These are phyloP conservation scores for Rhadina sibilatrix DNA, from an alignment of 2,113 vertebrate genomes.

Conservation along the genomic window DNA sequence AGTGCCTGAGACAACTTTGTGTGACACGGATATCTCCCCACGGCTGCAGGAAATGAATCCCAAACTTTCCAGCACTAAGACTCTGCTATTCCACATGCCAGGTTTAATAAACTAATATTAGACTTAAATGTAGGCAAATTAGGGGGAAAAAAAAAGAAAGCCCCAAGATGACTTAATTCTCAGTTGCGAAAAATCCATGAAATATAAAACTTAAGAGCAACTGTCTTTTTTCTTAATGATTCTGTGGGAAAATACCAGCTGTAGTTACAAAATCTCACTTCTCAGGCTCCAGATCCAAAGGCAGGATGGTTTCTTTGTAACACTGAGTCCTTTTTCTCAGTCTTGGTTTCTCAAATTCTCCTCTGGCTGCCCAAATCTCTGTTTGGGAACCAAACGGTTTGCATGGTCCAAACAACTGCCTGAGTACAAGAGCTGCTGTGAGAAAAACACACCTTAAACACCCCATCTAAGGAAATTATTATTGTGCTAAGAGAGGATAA, in stretches of 20 bases:
- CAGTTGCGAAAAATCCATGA: background rate
- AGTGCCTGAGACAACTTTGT: background rate
- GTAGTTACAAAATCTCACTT: background rate
- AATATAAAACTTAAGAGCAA: background rate
- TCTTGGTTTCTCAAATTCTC: background rate
- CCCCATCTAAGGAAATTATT: background rate
- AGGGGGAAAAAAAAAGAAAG: background rate
- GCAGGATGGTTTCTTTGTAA: background rate
- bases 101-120: constrained; percentile 16
- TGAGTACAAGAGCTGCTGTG: background rate
- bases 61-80: background rate
- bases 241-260: background rate
- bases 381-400: background rate
- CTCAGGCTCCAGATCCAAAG: background rate
- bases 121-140: background rate
- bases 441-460: background rate
- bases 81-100: constrained; percentile 2
- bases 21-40: background rate
- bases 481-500: background rate
- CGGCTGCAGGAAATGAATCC: background rate
- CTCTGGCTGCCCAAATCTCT: background rate
- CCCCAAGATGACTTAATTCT: background rate
- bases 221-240: background rate
- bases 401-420: background rate
- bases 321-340: background rate